These are phyloP conservation scores for Astur gentilis DNA, from an alignment of 2,113 vertebrate species.

Conservation along the genomic window DNA sequence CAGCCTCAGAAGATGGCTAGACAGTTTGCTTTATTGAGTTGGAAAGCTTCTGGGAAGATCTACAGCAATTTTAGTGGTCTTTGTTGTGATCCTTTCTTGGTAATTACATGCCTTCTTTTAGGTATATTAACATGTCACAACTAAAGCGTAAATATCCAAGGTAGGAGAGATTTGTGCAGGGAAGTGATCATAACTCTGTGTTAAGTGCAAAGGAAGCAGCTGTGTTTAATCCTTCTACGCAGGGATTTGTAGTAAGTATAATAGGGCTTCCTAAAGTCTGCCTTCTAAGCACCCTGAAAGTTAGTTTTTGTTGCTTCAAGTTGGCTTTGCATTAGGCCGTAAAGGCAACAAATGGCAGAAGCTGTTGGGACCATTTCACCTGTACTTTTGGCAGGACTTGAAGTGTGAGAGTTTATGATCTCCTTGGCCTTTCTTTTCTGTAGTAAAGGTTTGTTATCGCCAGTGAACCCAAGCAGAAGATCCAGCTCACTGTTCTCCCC, in stretches of 20 bases:
- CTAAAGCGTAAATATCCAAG: background rate
- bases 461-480: background rate
- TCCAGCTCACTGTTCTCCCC: background rate
- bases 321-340: background rate
- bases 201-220: background rate
- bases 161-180: background rate
- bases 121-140: background rate
- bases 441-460: background rate
- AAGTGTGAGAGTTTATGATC: background rate
- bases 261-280: background rate
- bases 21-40: background rate
- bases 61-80: background rate
- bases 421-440: background rate
- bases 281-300: background rate
- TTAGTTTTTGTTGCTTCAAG: background rate
- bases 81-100: background rate
- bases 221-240: rapidly evolving
- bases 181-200: background rate
- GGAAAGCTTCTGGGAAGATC: background rate
- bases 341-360: background rate
- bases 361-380: background rate
- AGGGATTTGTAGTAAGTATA: background rate
- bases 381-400: background rate
- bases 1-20: background rate
- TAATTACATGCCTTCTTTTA: background rate